Percentiles rank a stretch among this genome's conserved stretches.
Evolutionary conservation across 2,888 invertebrate species (phyloP).

Genomic region (Dichetophora obliterata): DNA sequence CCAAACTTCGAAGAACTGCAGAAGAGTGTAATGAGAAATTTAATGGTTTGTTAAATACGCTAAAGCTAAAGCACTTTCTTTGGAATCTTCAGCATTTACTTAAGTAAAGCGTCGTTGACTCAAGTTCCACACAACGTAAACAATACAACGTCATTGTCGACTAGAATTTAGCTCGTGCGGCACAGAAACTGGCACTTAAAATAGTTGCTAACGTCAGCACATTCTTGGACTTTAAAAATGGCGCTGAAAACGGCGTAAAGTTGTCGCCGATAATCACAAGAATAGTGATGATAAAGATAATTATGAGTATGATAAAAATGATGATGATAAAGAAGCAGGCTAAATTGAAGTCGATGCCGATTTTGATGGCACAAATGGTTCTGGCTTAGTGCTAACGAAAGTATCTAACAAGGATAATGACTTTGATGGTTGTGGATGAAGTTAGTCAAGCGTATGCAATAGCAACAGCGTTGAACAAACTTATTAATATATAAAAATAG

Average conservation of each 20-base stretch:
- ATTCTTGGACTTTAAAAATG: background rate
- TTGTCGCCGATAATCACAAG: background rate
- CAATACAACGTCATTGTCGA: background rate
- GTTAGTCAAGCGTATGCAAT: background rate
- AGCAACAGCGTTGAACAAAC: background rate
- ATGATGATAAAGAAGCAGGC: background rate
- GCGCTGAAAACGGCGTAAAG: background rate
- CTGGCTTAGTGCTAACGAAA: background rate
- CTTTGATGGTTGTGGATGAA: background rate
- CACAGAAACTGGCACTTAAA: background rate
- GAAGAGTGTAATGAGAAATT: conserved; percentile 15
- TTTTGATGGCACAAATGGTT: background rate
- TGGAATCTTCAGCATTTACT: background rate
- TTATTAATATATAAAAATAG: too few relatives aligned
- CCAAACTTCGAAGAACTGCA: too few relatives aligned
- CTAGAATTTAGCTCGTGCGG: background rate
- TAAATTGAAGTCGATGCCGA: background rate
- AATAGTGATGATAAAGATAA: background rate
- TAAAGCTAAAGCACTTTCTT: conserved; percentile 15
- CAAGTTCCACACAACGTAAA: background rate
- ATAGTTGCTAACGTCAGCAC: background rate
- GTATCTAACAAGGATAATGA: background rate
- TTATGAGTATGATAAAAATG: background rate
- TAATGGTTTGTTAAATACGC: conserved; percentile 34
- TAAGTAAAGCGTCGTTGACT: conserved; percentile 26